Percentiles rank a stretch among this genome's conserved stretches.
phyloP scores from a whole-genome alignment of 2,888 invertebrate species.

The Alviniconcha strummeri region DNA sequence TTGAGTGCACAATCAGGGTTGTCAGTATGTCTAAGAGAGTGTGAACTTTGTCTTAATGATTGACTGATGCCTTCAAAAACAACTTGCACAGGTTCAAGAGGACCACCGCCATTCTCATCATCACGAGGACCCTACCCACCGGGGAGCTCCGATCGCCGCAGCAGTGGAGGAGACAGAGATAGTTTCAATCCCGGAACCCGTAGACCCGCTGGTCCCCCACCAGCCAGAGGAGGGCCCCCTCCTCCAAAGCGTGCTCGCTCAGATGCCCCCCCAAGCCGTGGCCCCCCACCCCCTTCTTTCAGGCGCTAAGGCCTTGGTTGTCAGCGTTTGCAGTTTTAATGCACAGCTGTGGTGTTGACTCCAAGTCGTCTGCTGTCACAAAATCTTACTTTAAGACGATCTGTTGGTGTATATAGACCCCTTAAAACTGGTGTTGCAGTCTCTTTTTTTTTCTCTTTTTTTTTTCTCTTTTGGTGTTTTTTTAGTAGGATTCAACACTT shows the following conservation, averaged over 20 bases:
- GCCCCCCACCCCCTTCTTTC: slow-evolving; percentile 38
- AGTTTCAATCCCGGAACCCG: slow-evolving; percentile 47
- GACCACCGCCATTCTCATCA: slow-evolving; percentile 33
- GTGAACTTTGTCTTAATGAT: too few species aligned
- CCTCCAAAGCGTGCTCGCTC: slow-evolving; percentile 56
- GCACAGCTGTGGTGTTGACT: too few species aligned
- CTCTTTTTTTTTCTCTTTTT: too few species aligned
- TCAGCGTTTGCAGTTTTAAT: background rate
- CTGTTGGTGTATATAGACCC: too few species aligned
- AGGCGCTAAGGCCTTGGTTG: slow-evolving; percentile 31
- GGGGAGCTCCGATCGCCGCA: slow-evolving; percentile 40
- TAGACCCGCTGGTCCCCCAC: slow-evolving; percentile 52
- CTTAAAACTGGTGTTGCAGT: too few species aligned
- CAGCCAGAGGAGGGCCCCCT: slow-evolving; percentile 54
- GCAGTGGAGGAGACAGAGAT: slow-evolving; percentile 48
- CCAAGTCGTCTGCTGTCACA: too few species aligned
- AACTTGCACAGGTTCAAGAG: slow-evolving; percentile 36
- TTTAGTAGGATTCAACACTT: too few species aligned
- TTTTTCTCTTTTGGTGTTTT: too few species aligned
- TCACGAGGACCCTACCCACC: slow-evolving; percentile 37
- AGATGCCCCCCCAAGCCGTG: slow-evolving; percentile 47
- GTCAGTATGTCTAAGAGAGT: too few species aligned
- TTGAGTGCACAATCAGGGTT: too few species aligned
- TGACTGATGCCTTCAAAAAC: too few species aligned
- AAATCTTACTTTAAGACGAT: too few species aligned